Percentiles rank a stretch among this genome's conserved stretches.
Conservation (phyloP, 1,140 invertebrate species). For the Paralvinella palmiformis region DNA sequence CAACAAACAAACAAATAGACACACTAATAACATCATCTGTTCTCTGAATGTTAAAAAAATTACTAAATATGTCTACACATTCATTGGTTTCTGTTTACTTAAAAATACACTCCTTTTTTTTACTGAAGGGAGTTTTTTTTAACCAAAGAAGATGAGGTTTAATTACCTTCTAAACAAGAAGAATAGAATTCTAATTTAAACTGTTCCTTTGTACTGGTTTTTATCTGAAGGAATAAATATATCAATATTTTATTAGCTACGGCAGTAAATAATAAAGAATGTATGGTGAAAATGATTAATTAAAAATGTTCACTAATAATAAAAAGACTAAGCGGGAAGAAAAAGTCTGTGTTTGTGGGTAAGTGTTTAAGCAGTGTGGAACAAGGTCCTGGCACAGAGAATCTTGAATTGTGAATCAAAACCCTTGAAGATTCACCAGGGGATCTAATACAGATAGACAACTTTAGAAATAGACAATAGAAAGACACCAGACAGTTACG, state of each 20-base stretch:
- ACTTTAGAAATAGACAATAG: neutral
- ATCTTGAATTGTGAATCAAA: neutral
- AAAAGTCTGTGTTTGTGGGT: too few relatives aligned
- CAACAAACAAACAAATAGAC: too few relatives aligned
- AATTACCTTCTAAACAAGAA: slow-evolving; percentile 41
- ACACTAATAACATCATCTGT: too few relatives aligned
- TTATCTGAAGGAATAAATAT: slow-evolving; percentile 29
- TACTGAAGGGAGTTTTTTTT: neutral
- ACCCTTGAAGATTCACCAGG: neutral
- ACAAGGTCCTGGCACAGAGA: neutral
- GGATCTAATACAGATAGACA: neutral
- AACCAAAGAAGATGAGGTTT: neutral
- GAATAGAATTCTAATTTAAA: slow-evolving; percentile 45
- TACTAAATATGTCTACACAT: neutral
- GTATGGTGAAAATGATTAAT: too few relatives aligned
- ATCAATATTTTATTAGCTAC: neutral
- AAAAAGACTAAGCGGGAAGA: too few relatives aligned
- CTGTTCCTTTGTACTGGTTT: slow-evolving; percentile 38
- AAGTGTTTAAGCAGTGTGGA: neutral
- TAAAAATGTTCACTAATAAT: too few relatives aligned
- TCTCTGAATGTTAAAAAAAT: neutral
- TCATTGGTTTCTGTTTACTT: neutral
- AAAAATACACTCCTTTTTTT: neutral
- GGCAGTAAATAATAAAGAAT: neutral
- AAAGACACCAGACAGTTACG: too few relatives aligned